A percentile compares a stretch with the other conserved stretches of the same genome.
phyloP scores from a whole-genome alignment of 2,113 vertebrate genomes.

The Lasiurus cinereus region DNA sequence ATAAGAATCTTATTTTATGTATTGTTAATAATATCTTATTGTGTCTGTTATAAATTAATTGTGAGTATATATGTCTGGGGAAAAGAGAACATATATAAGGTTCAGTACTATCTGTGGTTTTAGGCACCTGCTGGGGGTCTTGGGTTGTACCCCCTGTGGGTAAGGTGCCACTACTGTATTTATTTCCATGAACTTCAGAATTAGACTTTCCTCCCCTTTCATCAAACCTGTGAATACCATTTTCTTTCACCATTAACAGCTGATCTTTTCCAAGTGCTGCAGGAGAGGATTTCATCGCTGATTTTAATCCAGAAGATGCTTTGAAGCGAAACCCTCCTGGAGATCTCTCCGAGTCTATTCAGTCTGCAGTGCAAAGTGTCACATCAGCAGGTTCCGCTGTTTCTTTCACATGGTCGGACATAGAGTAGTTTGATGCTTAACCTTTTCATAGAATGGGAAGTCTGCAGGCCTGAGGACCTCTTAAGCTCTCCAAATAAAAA shows the following conservation, averaged over 20 bases:
- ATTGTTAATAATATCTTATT: neutral
- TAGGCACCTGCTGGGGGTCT: neutral
- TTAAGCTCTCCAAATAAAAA: neutral
- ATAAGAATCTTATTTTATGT: neutral
- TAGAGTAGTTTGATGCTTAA: neutral
- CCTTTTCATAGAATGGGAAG: neutral
- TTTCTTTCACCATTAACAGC: neutral
- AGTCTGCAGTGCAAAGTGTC: neutral
- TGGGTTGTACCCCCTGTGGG: too few relatives aligned
- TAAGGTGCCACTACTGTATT: neutral
- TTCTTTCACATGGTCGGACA: neutral
- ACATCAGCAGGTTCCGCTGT: neutral
- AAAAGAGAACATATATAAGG: neutral
- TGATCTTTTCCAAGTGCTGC: neutral
- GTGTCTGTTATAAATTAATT: neutral
- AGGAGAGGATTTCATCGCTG: neutral
- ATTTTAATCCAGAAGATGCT: neutral
- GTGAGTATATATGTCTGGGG: neutral
- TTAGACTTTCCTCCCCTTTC: neutral
- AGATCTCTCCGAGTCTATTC: neutral
- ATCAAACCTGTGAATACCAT: neutral
- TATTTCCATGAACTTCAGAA: neutral
- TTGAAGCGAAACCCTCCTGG: neutral
- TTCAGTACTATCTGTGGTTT: neutral
- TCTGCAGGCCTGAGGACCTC: neutral